Evolutionary conservation across 2,797 vertebrate species (phyloP), one percentile per base, ranked within the genome.

Genomic region (Oceanodroma leucorhoa): DNA sequence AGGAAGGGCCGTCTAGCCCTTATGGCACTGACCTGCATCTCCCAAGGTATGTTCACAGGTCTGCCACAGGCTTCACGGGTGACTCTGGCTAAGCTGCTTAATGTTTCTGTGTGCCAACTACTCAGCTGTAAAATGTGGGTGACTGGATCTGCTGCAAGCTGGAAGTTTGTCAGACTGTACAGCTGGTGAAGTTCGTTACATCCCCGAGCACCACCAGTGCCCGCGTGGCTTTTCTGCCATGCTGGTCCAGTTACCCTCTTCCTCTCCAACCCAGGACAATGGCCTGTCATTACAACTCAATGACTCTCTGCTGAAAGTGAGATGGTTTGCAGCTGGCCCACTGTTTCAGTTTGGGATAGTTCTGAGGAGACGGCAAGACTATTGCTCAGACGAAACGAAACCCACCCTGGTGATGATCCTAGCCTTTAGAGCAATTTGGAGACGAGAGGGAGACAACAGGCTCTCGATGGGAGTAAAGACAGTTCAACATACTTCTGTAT

Each of bases 361-460:
- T 75, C 67, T 60, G 57, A 73, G 30, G 15, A 58, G 15, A 57
- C 1, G 0, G 50, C 43, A 69, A 6, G 0, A 0, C 7, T 69
- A 6, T 32, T 69, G 60, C 46, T 80, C 14, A 73, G 43, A 72
- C 14, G 62, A 64, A 87, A 71, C 1, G 3, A 90, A 90, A 51
- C 22, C 45, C n/a, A 23, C 12, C 15, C 22, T 51, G 19, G 11
- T 70, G 30, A 43, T 67, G 21, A 40, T 58, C 38, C 40, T 67
- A 90, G 32, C 26, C 2, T 2, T 78, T 34, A 29, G 20, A 78
- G n/a, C 27, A 45, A 61, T 32, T 41, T 3, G 6, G 61, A 87
- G 65, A 30, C 36, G 19, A 60, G 51, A 54, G 46, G 58, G 27
- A 80, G 15, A 11, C 20, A 67, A 9, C 8, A 60, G 8, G 15